A percentile compares a stretch with the other conserved stretches of the same genome.
phyloP scores from a whole-genome alignment of 2,888 invertebrate genomes.

The Acrobasis repandana region DNA sequence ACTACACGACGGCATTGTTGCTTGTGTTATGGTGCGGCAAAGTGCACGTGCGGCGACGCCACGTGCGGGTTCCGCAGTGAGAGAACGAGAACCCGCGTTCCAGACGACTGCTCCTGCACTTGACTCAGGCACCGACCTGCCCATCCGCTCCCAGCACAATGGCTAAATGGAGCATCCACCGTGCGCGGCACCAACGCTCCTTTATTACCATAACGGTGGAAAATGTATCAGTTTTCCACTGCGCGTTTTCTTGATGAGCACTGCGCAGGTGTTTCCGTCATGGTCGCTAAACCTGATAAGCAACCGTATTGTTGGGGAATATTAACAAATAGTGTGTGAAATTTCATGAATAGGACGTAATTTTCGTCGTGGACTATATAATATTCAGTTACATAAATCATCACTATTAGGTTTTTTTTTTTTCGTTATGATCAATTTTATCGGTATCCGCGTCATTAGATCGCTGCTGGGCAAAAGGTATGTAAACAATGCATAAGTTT shows the following conservation, averaged over 20 bases:
- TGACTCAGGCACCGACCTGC: conserved; percentile 65
- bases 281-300: conserved; percentile 10
- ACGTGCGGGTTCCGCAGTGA: conserved; percentile 73
- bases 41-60: conserved; percentile 64
- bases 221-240: conserved; percentile 18
- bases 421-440: neutral
- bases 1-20: conserved; percentile 39
- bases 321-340: conserved; percentile 9
- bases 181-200: conserved; percentile 23
- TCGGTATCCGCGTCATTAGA: neutral
- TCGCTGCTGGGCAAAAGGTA: conserved; percentile 5
- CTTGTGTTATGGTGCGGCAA: conserved; percentile 54
- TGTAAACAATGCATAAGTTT: conserved; percentile 9
- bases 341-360: neutral
- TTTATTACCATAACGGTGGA: conserved; percentile 2
- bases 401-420: too few relatives aligned
- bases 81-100: conserved; percentile 58
- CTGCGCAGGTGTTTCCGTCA: conserved; percentile 31
- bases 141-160: conserved; percentile 65
- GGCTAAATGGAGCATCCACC: conserved; percentile 60
- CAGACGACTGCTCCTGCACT: conserved; percentile 76
- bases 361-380: neutral
- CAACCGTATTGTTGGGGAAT: conserved; percentile 8
- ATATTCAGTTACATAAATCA: too few relatives aligned
- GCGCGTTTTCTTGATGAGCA: conserved; percentile 17